phyloP scores from a whole-genome alignment of 2,113 vertebrate genomes.

The Hipposideros armiger region DNA sequence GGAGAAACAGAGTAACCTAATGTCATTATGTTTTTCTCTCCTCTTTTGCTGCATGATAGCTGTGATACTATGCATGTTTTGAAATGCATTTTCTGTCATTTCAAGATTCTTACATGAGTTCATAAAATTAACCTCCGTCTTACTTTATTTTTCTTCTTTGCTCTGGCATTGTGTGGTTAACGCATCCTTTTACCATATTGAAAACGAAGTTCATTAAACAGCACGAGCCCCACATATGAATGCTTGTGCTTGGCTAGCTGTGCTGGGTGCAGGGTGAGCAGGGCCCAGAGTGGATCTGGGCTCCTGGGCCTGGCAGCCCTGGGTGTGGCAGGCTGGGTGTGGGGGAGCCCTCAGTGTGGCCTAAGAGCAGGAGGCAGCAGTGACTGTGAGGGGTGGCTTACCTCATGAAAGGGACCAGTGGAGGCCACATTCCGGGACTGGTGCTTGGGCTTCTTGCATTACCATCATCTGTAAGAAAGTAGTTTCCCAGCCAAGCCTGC shows the following conservation, averaged over 20 bases:
- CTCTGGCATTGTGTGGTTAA: background rate
- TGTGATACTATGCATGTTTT: background rate
- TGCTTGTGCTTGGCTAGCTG: background rate
- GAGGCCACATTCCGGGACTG: background rate
- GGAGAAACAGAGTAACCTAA: background rate
- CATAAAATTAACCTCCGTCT: conserved; percentile 11
- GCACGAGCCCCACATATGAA: background rate
- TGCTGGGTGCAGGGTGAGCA: background rate
- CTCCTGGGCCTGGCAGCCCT: background rate
- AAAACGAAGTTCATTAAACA: background rate
- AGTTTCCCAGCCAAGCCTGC: background rate
- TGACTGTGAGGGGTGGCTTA: background rate
- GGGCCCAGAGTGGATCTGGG: background rate
- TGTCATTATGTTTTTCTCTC: background rate
- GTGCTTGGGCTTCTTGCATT: background rate
- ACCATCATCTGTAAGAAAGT: background rate
- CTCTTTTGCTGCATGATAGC: conserved; percentile 34
- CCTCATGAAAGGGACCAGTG: background rate
- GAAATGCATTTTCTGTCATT: conserved; percentile 52
- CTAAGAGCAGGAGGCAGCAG: background rate
- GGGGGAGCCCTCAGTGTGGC: background rate
- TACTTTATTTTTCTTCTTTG: conserved; percentile 49
- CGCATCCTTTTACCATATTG: background rate
- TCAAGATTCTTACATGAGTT: background rate
- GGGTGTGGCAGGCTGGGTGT: background rate